These are phyloP conservation scores for Epinotia nisella DNA, from an alignment of 2,888 invertebrate species.

Conservation along the genomic window DNA sequence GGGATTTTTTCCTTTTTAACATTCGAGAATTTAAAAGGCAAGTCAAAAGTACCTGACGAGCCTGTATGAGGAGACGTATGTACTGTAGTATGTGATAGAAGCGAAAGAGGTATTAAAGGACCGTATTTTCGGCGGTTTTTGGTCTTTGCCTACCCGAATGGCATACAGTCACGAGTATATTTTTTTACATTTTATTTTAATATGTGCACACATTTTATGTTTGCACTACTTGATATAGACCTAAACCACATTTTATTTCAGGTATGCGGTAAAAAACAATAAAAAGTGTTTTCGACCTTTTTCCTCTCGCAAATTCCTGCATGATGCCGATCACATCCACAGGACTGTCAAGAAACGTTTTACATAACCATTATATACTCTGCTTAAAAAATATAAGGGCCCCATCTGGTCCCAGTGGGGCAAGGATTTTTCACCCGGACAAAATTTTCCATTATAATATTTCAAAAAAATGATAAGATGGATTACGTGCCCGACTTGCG, in stretches of 20 bases:
- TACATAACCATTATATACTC: neutral
- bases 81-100: too few species aligned
- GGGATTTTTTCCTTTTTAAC: neutral
- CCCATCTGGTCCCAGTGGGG: constrained; percentile 58
- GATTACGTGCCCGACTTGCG: constrained; percentile 79
- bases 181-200: too few species aligned
- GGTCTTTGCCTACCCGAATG: too few species aligned
- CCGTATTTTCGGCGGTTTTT: too few species aligned
- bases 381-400: constrained; percentile 44
- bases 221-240: constrained; percentile 5
- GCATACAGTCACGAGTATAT: too few species aligned
- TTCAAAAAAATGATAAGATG: constrained; percentile 79
- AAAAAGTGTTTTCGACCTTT: too few species aligned
- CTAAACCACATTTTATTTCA: neutral
- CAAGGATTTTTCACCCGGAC: constrained; percentile 66
- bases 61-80: too few species aligned
- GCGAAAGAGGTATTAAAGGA: too few species aligned
- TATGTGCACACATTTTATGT: neutral
- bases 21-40: neutral
- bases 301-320: neutral
- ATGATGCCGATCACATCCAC: too few species aligned
- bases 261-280: neutral
- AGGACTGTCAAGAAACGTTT: neutral
- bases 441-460: constrained; percentile 79
- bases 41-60: too few species aligned